Evolutionary conservation across 2,113 vertebrate genomes (phyloP), one percentile per base, ranked within the genome.

Genomic region (Cynopterus brachyotis): DNA sequence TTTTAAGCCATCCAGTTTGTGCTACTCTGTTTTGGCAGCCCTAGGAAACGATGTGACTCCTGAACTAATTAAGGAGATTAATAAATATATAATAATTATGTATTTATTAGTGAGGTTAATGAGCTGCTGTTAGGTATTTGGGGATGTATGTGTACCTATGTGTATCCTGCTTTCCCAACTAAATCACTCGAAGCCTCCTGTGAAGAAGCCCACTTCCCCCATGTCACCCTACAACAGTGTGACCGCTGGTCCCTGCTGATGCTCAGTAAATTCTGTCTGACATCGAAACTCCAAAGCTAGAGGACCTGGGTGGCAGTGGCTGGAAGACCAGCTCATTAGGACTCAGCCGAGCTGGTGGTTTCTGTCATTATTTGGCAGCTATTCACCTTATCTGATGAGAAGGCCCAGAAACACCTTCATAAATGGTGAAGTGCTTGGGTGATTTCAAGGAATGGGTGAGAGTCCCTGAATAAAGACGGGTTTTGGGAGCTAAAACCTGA

Each of bases 191-290:
- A n/a, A 94, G 70, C 37, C 15, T 37, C 42, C 79, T 45, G 13
- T 13, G 32, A 13, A 60, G 69, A 37, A 55, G 42, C 55, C 47
- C 17, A 17, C 37, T 92, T 70, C 35, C 32, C 84, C 50, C 20
- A 0, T 5, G 75, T 32, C 47, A 19, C 42, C 62, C 24, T 42
- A 3, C 6, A 17, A 17, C 0, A 83, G 64, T 0, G 5, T 10
- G 40, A 60, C 11, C 86, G 70, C n/a, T 3, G 4, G 30, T 42
- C 64, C 17, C 20, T 2, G 19, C 57, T 2, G 26, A 12, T 26
- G 11, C 86, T 64, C 59, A 0, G 2, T 3, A 9, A 1, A 8
- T 2, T 24, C 0, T 0, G 26, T 40, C 35, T 67, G 93, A 30
- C 22, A 2, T 72, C 26, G 73, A 45, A 62, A 45, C 28, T 32